Conservation (phyloP, 2,888 invertebrate species). For the Mesorhabditis spiculigera region DNA sequence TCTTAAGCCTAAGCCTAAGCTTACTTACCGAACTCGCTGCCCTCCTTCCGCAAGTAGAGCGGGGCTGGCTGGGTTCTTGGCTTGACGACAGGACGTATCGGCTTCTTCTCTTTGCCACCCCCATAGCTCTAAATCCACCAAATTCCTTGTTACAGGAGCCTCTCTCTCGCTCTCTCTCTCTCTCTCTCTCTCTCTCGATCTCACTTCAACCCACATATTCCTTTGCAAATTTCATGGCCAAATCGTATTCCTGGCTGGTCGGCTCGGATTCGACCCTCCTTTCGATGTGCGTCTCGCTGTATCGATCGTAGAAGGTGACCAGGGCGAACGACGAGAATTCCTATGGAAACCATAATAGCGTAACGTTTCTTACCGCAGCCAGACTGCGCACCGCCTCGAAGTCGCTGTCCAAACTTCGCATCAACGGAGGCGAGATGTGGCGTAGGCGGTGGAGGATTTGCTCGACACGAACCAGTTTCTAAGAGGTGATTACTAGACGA, state of each 20-base stretch:
- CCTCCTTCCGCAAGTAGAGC: neutral
- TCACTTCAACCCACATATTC: neutral
- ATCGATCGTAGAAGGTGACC: constrained; percentile 32
- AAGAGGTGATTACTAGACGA: neutral
- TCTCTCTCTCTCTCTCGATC: too few species aligned
- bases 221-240: neutral
- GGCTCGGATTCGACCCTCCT: neutral
- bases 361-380: neutral
- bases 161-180: too few species aligned
- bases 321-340: constrained; percentile 26
- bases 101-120: neutral
- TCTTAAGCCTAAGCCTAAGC: neutral
- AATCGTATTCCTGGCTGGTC: neutral
- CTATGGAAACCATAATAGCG: neutral
- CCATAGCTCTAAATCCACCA: neutral
- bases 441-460: constrained; percentile 2
- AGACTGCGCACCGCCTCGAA: constrained; percentile 2
- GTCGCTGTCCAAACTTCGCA: constrained; percentile 1
- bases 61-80: neutral
- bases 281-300: constrained; percentile 17
- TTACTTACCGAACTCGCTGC: neutral
- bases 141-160: too few species aligned
- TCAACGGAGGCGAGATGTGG: neutral
- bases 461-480: constrained; percentile 5
- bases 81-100: neutral